Base-by-base conservation (phyloP, 2,888 invertebrate species). In the Ceriagrion tenellum region DNA sequence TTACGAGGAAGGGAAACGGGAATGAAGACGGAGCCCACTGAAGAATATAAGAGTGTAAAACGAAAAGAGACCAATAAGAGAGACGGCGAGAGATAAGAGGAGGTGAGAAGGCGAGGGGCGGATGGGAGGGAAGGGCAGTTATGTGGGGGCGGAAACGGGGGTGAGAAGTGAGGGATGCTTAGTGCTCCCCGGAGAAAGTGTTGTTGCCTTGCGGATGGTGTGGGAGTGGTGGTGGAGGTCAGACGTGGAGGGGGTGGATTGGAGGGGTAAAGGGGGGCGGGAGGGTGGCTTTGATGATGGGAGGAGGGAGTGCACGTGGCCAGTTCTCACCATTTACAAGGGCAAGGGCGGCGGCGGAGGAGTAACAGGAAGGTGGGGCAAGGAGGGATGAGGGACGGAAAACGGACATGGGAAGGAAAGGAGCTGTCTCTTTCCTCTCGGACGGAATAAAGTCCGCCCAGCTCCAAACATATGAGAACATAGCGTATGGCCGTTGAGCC, bases 281-380 rank as follows among this genome's bases (percentile, higher is more conserved):
- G n/a, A n/a, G n/a, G 20, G 47, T 47, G 63, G 40, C 91, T 35
- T 40, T 26, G 40, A 91, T 93, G 93, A 26, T 8, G 69, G 91
- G 91, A 47, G 20, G 55, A 35, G 18, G 35, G 47, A 40, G 63
- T 74, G 74, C 93, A 93, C 93, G 74, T 93, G 93, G 40, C 93
- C 93, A 93, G 93, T 93, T 93, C 93, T 93, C 93, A 93, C 93
- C 93, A 93, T 93, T 93, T 93, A 47, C 74, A 59, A 63, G 63
- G 63, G 59, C 26, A 35, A 30, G 35, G 90, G 35, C 35, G 63
- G 63, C 59, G 47, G 47, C 35, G 47, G 69, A 74, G 93, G 8
- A 47, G 47, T 47, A 47, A 47, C 47, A 47, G 8, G 8, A 47
- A 47, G 47, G 47, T 47, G 47, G 47, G 47, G 47, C 4, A 47